Evolutionary conservation across 2,113 vertebrate species (phyloP).

Genomic region (Hyperopisus bebe): DNA sequence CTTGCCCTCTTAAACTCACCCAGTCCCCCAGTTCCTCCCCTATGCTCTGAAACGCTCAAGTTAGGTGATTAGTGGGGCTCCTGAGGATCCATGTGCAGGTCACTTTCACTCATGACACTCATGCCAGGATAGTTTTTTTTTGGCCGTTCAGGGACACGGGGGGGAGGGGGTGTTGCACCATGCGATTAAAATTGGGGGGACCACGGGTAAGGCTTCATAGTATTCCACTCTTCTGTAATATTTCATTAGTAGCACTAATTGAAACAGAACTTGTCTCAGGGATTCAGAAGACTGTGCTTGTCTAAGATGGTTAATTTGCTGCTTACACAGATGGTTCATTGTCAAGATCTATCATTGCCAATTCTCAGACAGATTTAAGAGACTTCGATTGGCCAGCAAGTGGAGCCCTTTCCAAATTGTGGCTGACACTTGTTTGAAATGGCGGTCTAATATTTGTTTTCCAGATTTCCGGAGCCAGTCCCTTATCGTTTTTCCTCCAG

Average conservation of each 20-base stretch:
- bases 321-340: conserved; percentile 22
- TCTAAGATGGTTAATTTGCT: conserved; percentile 30
- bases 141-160: conserved; percentile 40
- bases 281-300: conserved; percentile 26
- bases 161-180: conserved; percentile 14
- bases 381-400: neutral
- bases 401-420: neutral
- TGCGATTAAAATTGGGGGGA: conserved; percentile 35
- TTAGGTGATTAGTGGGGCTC: neutral
- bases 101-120: conserved; percentile 21
- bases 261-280: conserved; percentile 32
- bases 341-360: conserved; percentile 21
- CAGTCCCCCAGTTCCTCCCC: neutral
- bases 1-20: neutral
- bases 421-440: neutral
- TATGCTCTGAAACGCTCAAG: neutral
- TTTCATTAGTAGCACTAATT: conserved; percentile 46
- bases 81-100: neutral
- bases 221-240: conserved; percentile 39
- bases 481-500: neutral
- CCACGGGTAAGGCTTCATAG: conserved; percentile 29
- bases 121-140: conserved; percentile 44
- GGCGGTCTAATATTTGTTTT: neutral
- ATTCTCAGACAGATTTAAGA: neutral
- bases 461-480: neutral